phyloP scores from a whole-genome alignment of 2,113 vertebrate genomes.

The Gasterosteus aculeatus region DNA sequence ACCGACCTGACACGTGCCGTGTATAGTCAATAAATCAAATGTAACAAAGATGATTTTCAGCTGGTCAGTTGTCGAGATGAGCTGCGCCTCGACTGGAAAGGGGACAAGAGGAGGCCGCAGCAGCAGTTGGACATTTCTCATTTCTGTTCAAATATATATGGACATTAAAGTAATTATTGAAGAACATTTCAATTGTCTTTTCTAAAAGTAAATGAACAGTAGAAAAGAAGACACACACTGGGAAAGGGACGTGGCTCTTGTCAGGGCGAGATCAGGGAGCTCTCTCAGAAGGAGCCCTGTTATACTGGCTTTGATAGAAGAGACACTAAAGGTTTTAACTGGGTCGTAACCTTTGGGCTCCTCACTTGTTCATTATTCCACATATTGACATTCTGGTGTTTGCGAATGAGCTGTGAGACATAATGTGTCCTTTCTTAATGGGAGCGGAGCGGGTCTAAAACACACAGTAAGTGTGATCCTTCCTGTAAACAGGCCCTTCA shows the following conservation, averaged over 20 bases:
- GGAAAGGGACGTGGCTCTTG: not conserved
- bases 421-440: conserved; percentile 8
- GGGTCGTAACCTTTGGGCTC: not conserved
- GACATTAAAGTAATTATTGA: not conserved
- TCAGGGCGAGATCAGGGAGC: not conserved
- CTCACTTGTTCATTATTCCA: not conserved
- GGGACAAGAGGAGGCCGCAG: no score
- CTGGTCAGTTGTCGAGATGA: no score
- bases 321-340: not conserved
- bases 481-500: conserved; percentile 12
- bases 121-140: no score
- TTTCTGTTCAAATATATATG: not conserved
- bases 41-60: no score
- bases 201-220: not conserved
- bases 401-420: conserved; percentile 6
- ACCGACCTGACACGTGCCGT: not conserved
- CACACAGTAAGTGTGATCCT: conserved; percentile 20
- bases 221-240: not conserved
- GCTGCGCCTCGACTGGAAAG: no score
- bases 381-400: conserved; percentile 14
- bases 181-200: not conserved
- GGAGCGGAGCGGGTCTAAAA: conserved; percentile 27
- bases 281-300: not conserved
- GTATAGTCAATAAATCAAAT: no score
- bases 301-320: not conserved